phyloP scores from a whole-genome alignment of 92 coral and sea anemone genomes.

The Epizoanthus rinbou region DNA sequence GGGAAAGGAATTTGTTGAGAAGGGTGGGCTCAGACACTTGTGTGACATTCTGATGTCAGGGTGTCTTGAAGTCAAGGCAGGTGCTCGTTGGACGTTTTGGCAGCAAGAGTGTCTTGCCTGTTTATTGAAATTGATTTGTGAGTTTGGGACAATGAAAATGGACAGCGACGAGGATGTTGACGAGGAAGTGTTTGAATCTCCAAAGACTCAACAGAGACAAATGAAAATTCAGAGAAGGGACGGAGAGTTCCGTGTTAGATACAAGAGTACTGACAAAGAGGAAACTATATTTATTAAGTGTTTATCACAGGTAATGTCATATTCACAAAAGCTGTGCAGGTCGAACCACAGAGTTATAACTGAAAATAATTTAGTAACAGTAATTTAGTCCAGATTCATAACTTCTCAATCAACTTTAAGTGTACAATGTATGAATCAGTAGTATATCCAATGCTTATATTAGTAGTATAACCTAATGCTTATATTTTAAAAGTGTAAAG shows the following conservation, averaged over 20 bases:
- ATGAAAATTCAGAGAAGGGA: constrained; percentile 72
- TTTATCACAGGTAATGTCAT: constrained; percentile 69
- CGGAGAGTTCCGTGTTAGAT: constrained; percentile 91
- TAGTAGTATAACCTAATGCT: too few relatives aligned
- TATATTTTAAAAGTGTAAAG: too few relatives aligned
- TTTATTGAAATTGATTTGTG: constrained; percentile 82
- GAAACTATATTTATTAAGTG: constrained; percentile 92
- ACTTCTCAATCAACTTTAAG: too few relatives aligned
- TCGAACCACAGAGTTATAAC: too few relatives aligned
- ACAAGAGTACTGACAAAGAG: constrained; percentile 96
- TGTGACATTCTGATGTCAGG: constrained; percentile 84
- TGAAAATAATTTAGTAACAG: too few relatives aligned
- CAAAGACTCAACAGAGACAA: constrained; percentile 54
- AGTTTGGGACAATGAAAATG: constrained; percentile 92
- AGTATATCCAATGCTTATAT: too few relatives aligned
- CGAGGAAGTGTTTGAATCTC: constrained; percentile 79
- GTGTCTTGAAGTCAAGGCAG: constrained; percentile 70
- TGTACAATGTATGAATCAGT: too few relatives aligned
- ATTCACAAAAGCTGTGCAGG: background rate
- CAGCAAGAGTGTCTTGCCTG: constrained; percentile 95
- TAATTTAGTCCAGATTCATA: too few relatives aligned
- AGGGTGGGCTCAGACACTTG: constrained; percentile 87
- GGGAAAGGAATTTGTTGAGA: constrained; percentile 90
- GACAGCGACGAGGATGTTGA: constrained; percentile 67
- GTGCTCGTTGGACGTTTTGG: constrained; percentile 92